Evolutionary conservation across 2,888 invertebrate species (phyloP), one percentile per base, ranked within the genome.

Genomic region (Endotricha flammealis): DNA sequence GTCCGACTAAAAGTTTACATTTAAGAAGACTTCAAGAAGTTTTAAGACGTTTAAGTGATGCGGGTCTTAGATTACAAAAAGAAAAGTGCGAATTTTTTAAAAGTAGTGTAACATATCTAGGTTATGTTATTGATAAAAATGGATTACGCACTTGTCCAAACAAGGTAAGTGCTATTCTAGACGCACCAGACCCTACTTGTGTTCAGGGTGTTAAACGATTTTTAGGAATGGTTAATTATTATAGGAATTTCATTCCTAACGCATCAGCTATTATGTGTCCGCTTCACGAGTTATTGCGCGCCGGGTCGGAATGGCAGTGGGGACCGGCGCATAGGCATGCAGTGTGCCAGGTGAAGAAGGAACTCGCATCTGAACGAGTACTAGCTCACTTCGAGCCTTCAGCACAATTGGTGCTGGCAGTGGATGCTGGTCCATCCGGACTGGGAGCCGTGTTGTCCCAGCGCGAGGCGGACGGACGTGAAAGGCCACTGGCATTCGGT

Each of bases 201-300:
- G n/a, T n/a, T n/a, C n/a, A n/a, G n/a, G n/a, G n/a, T n/a, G n/a
- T n/a, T n/a, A 48, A 57, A 33, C 30, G 47, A 11, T 57, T 56
- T 38, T 31, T 56, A 29, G 57, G 57, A 0, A 12, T 58, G 0
- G 39, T 51, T 2, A 57, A 54, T 42, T 57, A 56, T 35, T 56
- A 57, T 32, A 39, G 52, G 9, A 49, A 48, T 40, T 55, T 54
- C 38, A 44, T 56, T 17, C 56, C 53, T 0, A 43, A 48, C 16
- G 50, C 50, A 2, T 50, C 53, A 0, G 10, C 44, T 0, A 6
- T 48, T 3, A 23, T 57, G 10, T 37, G 25, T 9, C 50, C 58
- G 0, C 35, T 57, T 1, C 46, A 55, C 27, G n/a, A n/a, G n/a
- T n/a, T 27, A 27, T 12, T 27, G 11, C 27, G 27, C 12, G 13